Evolutionary conservation across 2,797 vertebrate genomes (phyloP).

Genomic region (Leptoclinus maculatus): DNA sequence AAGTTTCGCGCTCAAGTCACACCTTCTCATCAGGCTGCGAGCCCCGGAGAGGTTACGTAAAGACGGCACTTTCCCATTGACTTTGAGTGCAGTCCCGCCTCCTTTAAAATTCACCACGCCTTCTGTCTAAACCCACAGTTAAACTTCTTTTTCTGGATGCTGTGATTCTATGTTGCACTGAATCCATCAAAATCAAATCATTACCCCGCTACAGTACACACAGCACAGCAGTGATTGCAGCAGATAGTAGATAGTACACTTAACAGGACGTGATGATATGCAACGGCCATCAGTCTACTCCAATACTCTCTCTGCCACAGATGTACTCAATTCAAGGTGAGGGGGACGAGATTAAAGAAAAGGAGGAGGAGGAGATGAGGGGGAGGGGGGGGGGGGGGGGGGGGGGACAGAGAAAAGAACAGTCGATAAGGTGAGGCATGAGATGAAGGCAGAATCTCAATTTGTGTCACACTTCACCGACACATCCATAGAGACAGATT

Average conservation of each 20-base stretch:
- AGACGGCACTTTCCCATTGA: neutral
- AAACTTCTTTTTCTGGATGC: neutral
- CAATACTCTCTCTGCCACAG: slow-evolving; percentile 18
- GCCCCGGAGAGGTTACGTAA: accelerated
- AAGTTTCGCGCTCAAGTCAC: neutral
- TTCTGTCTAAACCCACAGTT: neutral
- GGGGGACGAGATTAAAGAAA: slow-evolving; percentile 39
- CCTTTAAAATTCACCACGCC: neutral
- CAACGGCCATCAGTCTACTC: slow-evolving; percentile 26
- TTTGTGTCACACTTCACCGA: slow-evolving; percentile 47
- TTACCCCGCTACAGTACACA: slow-evolving; percentile 8
- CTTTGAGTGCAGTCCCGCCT: neutral
- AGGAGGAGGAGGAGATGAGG: slow-evolving; percentile 20
- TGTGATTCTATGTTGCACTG: neutral
- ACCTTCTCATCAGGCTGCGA: neutral
- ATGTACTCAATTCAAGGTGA: slow-evolving; percentile 45
- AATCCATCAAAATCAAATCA: slow-evolving; percentile 21
- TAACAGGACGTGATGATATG: slow-evolving; percentile 26
- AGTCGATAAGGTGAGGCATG: slow-evolving; percentile 32
- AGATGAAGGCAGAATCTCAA: slow-evolving; percentile 55
- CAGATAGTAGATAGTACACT: slow-evolving; percentile 30
- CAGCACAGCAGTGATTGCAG: neutral
- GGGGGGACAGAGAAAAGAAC: slow-evolving; percentile 12
- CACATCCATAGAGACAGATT: slow-evolving; percentile 20
- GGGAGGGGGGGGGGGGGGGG: no score